Base-by-base conservation (phyloP, 2,888 invertebrate genomes). In the Miltochrista miniata region DNA sequence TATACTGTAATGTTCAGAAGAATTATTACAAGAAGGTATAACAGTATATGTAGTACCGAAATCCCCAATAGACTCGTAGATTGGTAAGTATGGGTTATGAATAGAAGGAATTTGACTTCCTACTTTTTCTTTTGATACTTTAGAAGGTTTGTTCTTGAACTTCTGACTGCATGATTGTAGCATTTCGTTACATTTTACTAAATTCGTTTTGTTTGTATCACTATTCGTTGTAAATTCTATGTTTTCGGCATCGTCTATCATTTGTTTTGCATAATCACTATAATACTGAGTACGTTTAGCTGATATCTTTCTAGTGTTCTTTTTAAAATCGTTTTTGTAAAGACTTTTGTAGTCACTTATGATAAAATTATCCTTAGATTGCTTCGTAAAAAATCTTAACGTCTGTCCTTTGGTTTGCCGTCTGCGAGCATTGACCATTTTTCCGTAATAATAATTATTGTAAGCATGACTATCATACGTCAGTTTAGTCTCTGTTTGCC, bases 401-500 rank as follows among this genome's bases (percentile, higher is more conserved):
- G 52, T 49, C 41, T 60, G 50, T 31, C 18, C 31, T 60, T 55
- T 49, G 44, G 35, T 58, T 49, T 49, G 7, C 4, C 36, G 8
- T 8, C 24, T 38, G n/a, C 34, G 33, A 8, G n/a, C 34, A 35
- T 18, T 43, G 24, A 15, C 38, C 1, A 29, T 45, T 11, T 45
- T 40, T 12, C 30, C 18, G 18, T 24, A 12, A 7, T 33, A 15
- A 31, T 33, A 47, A 24, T 54, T 34, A 41, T 34, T 38, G 51
- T 76, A 72, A 45, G 64, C 50, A 51, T 85, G 83, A 54, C 84
- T 85, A 50, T 84, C 68, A 54, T 72, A 85, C 35, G 85, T 83
- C 34, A 74, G 42, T 49, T 51, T 65, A 8, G 61, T 51, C 18
- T 51, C 45, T 4, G 36, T 35, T 46, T 40, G 30, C 0, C 7